Base-by-base conservation (phyloP, 2,888 invertebrate species). In the Polyploca ridens region DNA sequence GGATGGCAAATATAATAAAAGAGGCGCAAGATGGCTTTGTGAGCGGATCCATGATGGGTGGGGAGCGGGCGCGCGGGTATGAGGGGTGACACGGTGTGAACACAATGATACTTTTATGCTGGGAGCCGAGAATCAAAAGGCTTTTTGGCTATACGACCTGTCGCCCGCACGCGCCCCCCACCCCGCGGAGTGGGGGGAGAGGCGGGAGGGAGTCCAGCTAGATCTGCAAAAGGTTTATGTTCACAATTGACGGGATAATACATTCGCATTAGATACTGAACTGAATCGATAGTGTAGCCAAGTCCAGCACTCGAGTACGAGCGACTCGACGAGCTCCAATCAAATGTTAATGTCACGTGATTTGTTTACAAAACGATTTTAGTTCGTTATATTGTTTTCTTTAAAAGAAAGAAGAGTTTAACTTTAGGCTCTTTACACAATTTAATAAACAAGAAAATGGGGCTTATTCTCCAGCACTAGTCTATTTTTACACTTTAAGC, bases 1-100 rank as follows among this genome's bases (percentile, higher is more conserved):
- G 84, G 81, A 85, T 85, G 80, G 77, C 75, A 70, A 78, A 81
- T 81, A 83, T 83, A 83, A 85, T 83, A 84, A 85, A 79, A 74
- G 82, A 75, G 78, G 77, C 79, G 68, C 70, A 69, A 79, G 77
- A 76, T 73, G 78, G 83, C 84, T 82, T 83, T 84, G 82, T 81
- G 72, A 70, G 71, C 46, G 64, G 61, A 61, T 61, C 61, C 44
- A 61, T 19, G 61, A 10, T 11, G 6, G 59, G 59, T 3, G 66
- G 64, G 59, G 44, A 46, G 63, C 63, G 70, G 67, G 64, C 63
- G 69, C 66, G 66, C 63, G 63, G 49, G 65, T 64, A 63, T 49
- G 49, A 59, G 61, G 8, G 61, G 62, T 66, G 66, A 69, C 69
- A 80, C 79, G 54, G 46, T 62, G 62, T 62, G 67, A 65, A 69